These are phyloP conservation scores for Amyelois transitella DNA, from an alignment of 1,140 invertebrate species.

Conservation along the genomic window DNA sequence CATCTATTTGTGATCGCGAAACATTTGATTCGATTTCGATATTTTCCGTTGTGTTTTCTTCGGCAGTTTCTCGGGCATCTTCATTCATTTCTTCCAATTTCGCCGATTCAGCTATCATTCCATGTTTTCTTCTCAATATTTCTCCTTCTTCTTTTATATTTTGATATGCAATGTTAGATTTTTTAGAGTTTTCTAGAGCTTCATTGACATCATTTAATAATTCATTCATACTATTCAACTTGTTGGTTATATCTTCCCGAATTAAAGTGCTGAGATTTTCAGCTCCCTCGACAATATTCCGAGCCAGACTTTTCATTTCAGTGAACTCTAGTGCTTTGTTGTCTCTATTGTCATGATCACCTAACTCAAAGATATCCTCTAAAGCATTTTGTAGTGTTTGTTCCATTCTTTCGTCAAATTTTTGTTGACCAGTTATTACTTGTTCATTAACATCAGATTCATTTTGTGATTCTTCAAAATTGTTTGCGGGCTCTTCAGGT, in stretches of 20 bases:
- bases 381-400: constrained; percentile 42
- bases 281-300: constrained; percentile 57
- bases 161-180: constrained; percentile 59
- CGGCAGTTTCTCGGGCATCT: constrained; percentile 10
- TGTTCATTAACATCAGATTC: background rate
- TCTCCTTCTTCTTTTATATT: constrained; percentile 46
- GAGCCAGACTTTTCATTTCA: constrained; percentile 57
- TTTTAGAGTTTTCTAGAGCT: constrained; percentile 63
- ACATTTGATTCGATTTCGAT: constrained; percentile 10
- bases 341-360: constrained; percentile 34
- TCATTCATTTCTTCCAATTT: constrained; percentile 14
- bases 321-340: constrained; percentile 55
- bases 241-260: constrained; percentile 65
- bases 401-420: constrained; percentile 46
- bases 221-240: constrained; percentile 68
- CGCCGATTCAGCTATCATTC: constrained; percentile 4
- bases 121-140: constrained; percentile 15
- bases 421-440: constrained; percentile 6
- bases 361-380: constrained; percentile 42
- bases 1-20: constrained; percentile 43
- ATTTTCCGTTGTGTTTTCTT: constrained; percentile 10
- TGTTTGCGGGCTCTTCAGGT: background rate
- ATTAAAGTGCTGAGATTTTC: constrained; percentile 62
- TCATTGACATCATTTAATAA: constrained; percentile 65
- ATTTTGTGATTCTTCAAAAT: background rate